Percentiles rank a stretch among this genome's conserved stretches.
Evolutionary conservation across 2,797 vertebrate genomes (phyloP).

Genomic region (Emydoidea blandingii): DNA sequence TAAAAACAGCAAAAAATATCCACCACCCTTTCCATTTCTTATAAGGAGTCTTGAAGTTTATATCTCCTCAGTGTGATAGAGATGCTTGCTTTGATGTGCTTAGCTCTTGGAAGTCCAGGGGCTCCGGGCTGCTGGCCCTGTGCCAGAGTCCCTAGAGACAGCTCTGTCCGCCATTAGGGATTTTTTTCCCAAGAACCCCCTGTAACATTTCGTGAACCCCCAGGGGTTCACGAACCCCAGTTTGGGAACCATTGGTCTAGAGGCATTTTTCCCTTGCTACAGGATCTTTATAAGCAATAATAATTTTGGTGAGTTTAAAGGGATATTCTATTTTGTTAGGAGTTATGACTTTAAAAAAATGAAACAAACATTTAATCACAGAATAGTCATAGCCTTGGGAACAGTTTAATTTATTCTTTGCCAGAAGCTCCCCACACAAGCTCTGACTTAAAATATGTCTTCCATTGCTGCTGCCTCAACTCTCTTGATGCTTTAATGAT

Average conservation of each 20-base stretch:
- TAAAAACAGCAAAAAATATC: no score
- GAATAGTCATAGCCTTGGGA: not conserved
- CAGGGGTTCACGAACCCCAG: no score
- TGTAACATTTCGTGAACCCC: no score
- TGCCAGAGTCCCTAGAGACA: no score
- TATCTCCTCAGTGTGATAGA: no score
- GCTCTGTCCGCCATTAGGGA: no score
- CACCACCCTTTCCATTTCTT: no score
- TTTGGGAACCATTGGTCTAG: not conserved
- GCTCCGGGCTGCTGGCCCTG: no score
- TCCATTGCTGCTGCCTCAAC: not conserved
- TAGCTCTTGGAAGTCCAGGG: no score
- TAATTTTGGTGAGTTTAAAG: not conserved
- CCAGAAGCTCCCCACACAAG: not conserved
- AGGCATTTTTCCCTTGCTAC: not conserved
- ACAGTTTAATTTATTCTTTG: slow-evolving; percentile 26
- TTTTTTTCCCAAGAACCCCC: no score
- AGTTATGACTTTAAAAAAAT: slow-evolving; percentile 13
- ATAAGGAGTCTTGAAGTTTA: no score
- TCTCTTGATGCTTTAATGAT: slow-evolving; percentile 20
- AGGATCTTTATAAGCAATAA: not conserved
- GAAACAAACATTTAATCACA: slow-evolving; percentile 15
- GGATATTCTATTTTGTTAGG: not conserved
- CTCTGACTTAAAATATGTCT: slow-evolving; percentile 36
- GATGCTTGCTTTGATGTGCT: no score